Base-by-base conservation (phyloP, 2,113 vertebrate species). In the Eptesicus fuscus region DNA sequence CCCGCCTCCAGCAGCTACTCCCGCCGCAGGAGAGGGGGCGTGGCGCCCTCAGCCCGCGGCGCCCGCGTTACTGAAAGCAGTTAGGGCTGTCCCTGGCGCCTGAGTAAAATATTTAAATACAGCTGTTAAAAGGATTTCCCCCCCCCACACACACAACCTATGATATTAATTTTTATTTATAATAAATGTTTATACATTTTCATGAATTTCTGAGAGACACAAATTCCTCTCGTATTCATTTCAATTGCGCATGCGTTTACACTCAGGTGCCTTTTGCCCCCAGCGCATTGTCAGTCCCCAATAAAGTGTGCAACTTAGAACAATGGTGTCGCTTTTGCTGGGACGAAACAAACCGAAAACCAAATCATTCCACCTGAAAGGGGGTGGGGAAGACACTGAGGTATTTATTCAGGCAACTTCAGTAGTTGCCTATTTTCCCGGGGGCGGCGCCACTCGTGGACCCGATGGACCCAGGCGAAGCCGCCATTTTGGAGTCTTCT, bases 401-500 rank as follows among this genome's bases (percentile, higher is more conserved):
- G 1, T 65, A 77, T 71, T 47, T 7, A 22, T 2, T 14, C 93
- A 96, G 97, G 97, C 97, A 93, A 93, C 32, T 13, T 77, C 17
- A 7, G 20, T 85, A 83, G 97, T 13, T 30, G 85, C 94, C 97
- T 92, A 35, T 67, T 1, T 44, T 10, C 61, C 49, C 16, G 86
- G 82, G 76, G 97, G 97, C 61, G 90, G 87, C 4, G 92, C 93
- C 90, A 22, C 67, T 2, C 0, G 61, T 74, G 96, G 93, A 59
- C 88, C 90, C 32, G 59, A 96, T 79, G 97, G 97, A 92, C 96
- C 96, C 96, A 83, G 37, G 47, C 0, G 65, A 11, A 42, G 93
- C 93, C 97, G 98, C 98, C 98, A 98, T 99, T 95, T 98, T 98
- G 96, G 96, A 96, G 92, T 28, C 71, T 30, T 82, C 47, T 37